A percentile compares a stretch with the other conserved stretches of the same genome.
Evolutionary conservation across 2,113 vertebrate species (phyloP).

Genomic region (Bostrychus sinensis): DNA sequence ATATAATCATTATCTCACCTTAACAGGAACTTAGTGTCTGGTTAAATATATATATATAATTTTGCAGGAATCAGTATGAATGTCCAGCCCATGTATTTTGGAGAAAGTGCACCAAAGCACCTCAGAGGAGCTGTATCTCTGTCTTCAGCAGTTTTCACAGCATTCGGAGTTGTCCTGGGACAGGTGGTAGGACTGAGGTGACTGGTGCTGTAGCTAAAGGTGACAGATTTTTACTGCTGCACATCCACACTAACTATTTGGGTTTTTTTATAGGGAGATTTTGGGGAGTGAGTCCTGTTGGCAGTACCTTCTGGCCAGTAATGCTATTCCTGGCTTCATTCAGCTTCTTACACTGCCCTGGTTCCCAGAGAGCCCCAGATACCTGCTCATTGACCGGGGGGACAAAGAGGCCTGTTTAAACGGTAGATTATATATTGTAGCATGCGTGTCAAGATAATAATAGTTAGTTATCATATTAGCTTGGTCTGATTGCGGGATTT

Average conservation of each 20-base stretch:
- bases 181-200: slow-evolving; percentile 89
- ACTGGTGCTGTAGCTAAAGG: not conserved
- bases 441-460: not conserved
- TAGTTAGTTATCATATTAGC: too few relatives aligned
- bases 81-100: slow-evolving; percentile 94
- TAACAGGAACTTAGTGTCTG: too few relatives aligned
- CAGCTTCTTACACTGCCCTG: slow-evolving; percentile 88
- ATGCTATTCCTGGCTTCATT: slow-evolving; percentile 84
- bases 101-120: slow-evolving; percentile 88
- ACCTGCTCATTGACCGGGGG: slow-evolving; percentile 87
- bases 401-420: slow-evolving; percentile 84
- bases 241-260: slow-evolving; percentile 15
- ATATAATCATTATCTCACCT: too few relatives aligned
- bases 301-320: slow-evolving; percentile 89
- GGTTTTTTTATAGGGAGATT: slow-evolving; percentile 81
- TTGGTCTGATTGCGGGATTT: too few relatives aligned
- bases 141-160: slow-evolving; percentile 86
- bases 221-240: not conserved
- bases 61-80: slow-evolving; percentile 89
- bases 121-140: slow-evolving; percentile 84
- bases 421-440: slow-evolving; percentile 69
- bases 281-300: slow-evolving; percentile 85
- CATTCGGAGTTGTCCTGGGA: slow-evolving; percentile 86
- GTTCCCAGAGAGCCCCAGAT: slow-evolving; percentile 91
- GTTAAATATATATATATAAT: not conserved